Base-by-base conservation (phyloP, 2,113 vertebrate species). In the Bubo bubo region DNA sequence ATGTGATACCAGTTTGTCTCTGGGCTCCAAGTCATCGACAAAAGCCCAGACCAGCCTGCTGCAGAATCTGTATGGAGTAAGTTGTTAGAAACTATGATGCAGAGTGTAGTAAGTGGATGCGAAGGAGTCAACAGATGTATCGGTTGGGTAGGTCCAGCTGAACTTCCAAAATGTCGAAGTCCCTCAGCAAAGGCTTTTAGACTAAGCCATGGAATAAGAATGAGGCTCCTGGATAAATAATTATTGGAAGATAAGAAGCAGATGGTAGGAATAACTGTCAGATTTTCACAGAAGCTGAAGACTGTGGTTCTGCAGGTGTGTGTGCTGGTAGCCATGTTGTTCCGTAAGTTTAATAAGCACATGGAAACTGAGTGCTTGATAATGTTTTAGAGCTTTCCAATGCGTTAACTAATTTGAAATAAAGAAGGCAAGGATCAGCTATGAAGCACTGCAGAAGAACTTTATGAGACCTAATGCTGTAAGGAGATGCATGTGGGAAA, bases 331-430 rank as follows among this genome's bases (percentile, higher is more conserved):
- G 43, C 41, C 11, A 2, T 55, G 55, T 34, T 59, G 35, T 45
- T 50, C 75, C 8, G 1, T 6, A 3, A 21, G 20, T 60, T 60
- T 35, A 41, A 62, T 50, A 70, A 73, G 60, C 56, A n/a, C 5
- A 0, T 22, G 68, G 90, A 43, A 73, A n/a, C 0, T 0, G 18
- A 50, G 15, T 39, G 18, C 52, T 49, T 71, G 52, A 37, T 10
- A 5, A 22, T 34, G 19, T 43, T 86, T 28, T 19, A 50, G 56
- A 75, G 56, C 37, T 93, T 86, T 66, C 74, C 56, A 60, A 6
- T 22, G 10, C 41, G 2, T n/a, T 21, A 52, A 50, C 10, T 81
- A 24, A 19, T 67, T 30, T 58, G 50, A 75, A 82, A 23, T 74
- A 30, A 49, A 53, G 56, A 60, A 66, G 74, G 34, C 60, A 47